These are phyloP conservation scores for Microctonus brassicae DNA, from an alignment of 2,888 invertebrate species.

Conservation along the genomic window DNA sequence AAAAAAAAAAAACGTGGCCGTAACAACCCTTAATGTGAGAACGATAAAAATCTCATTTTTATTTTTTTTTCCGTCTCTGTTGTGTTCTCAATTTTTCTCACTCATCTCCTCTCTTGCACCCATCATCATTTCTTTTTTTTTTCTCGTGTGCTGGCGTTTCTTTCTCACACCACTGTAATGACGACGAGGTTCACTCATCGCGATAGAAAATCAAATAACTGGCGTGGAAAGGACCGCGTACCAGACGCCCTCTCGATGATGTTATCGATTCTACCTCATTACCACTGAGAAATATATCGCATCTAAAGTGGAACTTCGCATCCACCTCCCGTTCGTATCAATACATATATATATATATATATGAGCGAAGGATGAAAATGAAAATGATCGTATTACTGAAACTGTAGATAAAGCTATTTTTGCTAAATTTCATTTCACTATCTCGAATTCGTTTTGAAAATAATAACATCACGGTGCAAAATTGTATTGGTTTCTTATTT, in stretches of 20 bases:
- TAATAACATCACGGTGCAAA: background rate
- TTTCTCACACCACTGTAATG: background rate
- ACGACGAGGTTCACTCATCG: conserved; percentile 3
- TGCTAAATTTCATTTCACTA: background rate
- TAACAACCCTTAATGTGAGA: conserved; percentile 5
- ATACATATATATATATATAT: background rate
- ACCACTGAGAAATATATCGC: background rate
- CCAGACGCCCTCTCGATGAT: background rate
- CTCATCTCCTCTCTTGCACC: background rate
- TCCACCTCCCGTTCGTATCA: background rate
- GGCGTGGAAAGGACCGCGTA: conserved; percentile 3
- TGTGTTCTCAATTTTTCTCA: background rate
- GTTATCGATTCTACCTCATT: conserved; percentile 5
- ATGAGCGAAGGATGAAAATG: background rate
- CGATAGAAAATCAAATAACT: conserved; percentile 3
- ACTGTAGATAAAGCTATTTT: background rate
- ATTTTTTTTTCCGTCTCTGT: background rate
- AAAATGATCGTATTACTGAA: background rate
- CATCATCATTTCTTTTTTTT: background rate
- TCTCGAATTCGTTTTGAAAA: background rate
- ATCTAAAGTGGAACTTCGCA: background rate
- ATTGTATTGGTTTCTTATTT: background rate
- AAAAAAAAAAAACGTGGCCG: background rate
- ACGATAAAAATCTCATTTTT: background rate
- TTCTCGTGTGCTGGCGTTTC: background rate